Evolutionary conservation across 2,888 invertebrate species (phyloP).

Genomic region (Phrixothrix hirtus): DNA sequence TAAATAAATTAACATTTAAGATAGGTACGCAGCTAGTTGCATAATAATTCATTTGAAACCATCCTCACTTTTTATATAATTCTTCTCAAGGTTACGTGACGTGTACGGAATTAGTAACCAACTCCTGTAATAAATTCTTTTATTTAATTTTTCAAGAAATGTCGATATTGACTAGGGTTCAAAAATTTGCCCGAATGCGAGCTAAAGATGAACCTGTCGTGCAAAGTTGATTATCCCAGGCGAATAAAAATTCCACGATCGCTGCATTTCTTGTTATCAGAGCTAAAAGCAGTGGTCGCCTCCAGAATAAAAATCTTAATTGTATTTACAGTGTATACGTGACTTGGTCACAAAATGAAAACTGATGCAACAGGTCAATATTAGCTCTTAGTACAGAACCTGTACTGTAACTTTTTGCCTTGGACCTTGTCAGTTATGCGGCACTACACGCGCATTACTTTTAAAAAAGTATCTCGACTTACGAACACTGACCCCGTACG

Average conservation of each 20-base stretch:
- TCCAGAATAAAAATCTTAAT: slow-evolving; percentile 31
- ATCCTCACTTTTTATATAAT: slow-evolving; percentile 14
- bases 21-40: slow-evolving; percentile 14
- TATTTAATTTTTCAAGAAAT: too few species aligned
- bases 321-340: slow-evolving; percentile 30
- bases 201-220: slow-evolving; percentile 5
- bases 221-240: slow-evolving; percentile 20
- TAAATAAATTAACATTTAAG: slow-evolving; percentile 27
- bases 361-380: slow-evolving; percentile 32
- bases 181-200: neutral
- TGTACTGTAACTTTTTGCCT: neutral
- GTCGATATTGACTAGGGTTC: neutral
- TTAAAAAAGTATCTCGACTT: too few species aligned
- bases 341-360: slow-evolving; percentile 27
- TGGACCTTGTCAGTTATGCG: too few species aligned
- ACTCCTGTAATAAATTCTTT: too few species aligned
- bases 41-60: slow-evolving; percentile 16
- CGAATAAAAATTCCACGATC: slow-evolving; percentile 24
- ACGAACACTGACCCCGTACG: too few species aligned
- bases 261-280: slow-evolving; percentile 23
- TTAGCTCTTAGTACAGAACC: slow-evolving; percentile 9
- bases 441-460: too few species aligned
- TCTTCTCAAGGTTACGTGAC: slow-evolving; percentile 7
- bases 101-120: too few species aligned
- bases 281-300: slow-evolving; percentile 23